These are phyloP conservation scores for Pemphredon lugubris DNA, from an alignment of 2,888 invertebrate genomes.

Conservation along the genomic window DNA sequence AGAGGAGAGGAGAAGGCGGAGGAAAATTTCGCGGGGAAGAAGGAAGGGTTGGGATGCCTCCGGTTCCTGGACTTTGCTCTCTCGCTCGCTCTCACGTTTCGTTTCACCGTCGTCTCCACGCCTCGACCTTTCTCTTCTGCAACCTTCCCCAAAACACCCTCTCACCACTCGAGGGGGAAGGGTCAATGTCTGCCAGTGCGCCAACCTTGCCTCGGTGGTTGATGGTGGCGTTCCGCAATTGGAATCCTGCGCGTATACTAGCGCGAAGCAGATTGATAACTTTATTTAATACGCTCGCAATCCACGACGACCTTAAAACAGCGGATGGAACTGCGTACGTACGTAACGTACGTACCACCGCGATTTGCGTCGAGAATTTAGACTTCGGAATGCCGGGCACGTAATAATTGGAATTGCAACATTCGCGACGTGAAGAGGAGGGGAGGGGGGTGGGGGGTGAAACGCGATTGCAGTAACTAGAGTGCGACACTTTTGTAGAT, in stretches of 20 bases:
- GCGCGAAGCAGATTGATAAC: conserved; percentile 16
- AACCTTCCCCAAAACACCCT: conserved; percentile 52
- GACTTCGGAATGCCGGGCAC: no score
- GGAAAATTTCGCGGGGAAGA: conserved; percentile 39
- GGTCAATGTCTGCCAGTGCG: conserved; percentile 62
- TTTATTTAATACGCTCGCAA: conserved; percentile 1
- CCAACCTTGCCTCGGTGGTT: conserved; percentile 50
- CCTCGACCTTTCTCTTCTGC: conserved; percentile 48
- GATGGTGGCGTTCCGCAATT: conserved; percentile 37
- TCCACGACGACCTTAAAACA: no score
- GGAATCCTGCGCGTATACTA: conserved; percentile 24
- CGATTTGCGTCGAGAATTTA: no score
- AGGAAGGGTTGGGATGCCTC: conserved; percentile 52
- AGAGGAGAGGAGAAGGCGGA: conserved; percentile 19
- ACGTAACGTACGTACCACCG: no score
- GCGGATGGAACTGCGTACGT: no score
- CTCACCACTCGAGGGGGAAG: conserved; percentile 23
- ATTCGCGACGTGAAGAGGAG: no score
- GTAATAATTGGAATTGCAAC: no score
- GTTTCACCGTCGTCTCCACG: conserved; percentile 23
- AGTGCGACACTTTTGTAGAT: no score
- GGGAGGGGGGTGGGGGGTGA: no score
- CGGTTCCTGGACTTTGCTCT: conserved; percentile 50
- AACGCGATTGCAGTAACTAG: no score
- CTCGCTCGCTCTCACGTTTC: conserved; percentile 20